Evolutionary conservation across 2,888 invertebrate genomes (phyloP).

Genomic region (Oxytorus armatus): DNA sequence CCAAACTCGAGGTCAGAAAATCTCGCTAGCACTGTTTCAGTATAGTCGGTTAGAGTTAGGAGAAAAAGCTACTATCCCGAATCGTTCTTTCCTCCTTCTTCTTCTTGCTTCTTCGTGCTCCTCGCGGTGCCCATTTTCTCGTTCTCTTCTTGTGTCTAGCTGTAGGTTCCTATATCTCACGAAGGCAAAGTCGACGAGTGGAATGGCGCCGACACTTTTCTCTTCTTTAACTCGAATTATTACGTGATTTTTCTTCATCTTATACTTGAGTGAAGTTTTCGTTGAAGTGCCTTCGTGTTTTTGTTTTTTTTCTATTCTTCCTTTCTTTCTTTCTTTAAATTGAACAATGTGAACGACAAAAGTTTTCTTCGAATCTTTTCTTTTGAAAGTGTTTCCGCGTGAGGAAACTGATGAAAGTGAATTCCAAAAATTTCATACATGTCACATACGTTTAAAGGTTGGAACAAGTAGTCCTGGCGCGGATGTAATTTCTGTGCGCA

Average conservation of each 20-base stretch:
- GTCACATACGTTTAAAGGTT: no score
- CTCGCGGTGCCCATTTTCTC: conserved; percentile 11
- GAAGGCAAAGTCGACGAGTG: conserved; percentile 53
- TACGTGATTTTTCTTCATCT: conserved; percentile 44
- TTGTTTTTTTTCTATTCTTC: background rate
- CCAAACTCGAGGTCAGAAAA: conserved; percentile 70
- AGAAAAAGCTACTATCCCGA: no score
- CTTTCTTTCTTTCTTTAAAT: background rate
- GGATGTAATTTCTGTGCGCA: no score
- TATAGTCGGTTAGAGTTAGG: conserved; percentile 7
- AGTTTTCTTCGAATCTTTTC: no score
- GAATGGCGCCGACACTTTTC: conserved; percentile 66
- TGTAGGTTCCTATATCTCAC: conserved; percentile 42
- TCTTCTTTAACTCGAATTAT: conserved; percentile 59
- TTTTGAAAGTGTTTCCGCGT: no score
- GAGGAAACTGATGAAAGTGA: no score
- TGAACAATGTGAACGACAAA: background rate
- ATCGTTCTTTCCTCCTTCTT: conserved; percentile 54
- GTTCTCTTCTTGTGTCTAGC: conserved; percentile 34
- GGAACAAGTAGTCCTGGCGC: background rate
- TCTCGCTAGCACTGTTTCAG: conserved; percentile 45
- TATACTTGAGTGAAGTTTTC: background rate
- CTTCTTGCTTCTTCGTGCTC: conserved; percentile 45
- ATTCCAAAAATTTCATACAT: no score
- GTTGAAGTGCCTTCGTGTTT: background rate